Conservation (phyloP, 2,113 vertebrate genomes). For the Urocynchramus pylzowi region DNA sequence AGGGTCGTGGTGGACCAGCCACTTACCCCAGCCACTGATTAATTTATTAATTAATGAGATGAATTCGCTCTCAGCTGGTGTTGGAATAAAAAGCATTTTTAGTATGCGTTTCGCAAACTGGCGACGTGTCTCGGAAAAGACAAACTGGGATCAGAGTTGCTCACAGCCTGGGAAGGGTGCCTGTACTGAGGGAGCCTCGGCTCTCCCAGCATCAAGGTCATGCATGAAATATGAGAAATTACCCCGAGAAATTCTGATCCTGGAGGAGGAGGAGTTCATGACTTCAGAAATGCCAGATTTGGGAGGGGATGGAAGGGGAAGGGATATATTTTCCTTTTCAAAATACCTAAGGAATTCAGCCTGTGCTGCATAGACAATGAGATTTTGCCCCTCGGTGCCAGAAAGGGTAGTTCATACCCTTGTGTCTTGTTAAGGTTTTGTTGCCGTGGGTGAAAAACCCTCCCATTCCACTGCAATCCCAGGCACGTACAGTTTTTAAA, state of each 20-base stretch:
- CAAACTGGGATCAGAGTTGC: neutral
- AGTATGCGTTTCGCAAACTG: neutral
- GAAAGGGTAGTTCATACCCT: neutral
- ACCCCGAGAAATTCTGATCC: conserved; percentile 46
- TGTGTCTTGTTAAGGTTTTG: neutral
- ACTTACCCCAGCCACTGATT: neutral
- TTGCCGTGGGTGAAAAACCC: neutral
- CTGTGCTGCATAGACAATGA: neutral
- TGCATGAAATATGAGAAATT: conserved; percentile 58
- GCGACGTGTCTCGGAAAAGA: neutral
- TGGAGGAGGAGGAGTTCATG: conserved; percentile 57
- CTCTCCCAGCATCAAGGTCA: conserved; percentile 39
- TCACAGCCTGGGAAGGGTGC: neutral
- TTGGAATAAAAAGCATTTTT: neutral
- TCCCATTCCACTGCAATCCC: neutral
- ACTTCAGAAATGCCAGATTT: conserved; percentile 65
- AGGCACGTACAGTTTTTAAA: neutral
- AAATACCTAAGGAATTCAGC: conserved; percentile 46
- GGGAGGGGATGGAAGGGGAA: conserved; percentile 46
- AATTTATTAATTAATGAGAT: neutral
- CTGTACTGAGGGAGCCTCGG: neutral
- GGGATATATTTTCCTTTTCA: conserved; percentile 46
- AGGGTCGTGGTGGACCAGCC: neutral
- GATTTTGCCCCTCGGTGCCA: neutral
- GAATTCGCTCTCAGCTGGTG: neutral